These are phyloP conservation scores for Cassiopea xamachana DNA, from an alignment of 30 jellyfish, hydroid and myxozoan species.

Conservation along the genomic window DNA sequence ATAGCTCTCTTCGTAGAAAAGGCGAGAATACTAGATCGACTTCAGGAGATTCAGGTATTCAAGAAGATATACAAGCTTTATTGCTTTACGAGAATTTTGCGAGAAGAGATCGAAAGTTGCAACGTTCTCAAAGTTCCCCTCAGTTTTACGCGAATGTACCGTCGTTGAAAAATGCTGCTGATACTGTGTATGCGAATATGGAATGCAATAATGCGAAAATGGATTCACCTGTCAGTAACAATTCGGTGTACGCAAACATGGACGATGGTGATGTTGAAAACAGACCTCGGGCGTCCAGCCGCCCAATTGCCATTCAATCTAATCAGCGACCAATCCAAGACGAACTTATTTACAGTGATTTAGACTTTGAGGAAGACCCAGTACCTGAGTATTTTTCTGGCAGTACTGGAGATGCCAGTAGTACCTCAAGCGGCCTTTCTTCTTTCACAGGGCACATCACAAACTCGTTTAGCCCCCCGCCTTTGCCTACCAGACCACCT, in stretches of 20 bases:
- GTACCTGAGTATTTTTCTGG: constrained; percentile 71
- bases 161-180: background rate
- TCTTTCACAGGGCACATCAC: constrained; percentile 50
- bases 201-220: constrained; percentile 12
- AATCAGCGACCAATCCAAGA: constrained; percentile 21
- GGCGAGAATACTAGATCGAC: constrained; percentile 46
- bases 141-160: constrained; percentile 67
- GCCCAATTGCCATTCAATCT: constrained; percentile 63
- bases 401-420: constrained; percentile 82
- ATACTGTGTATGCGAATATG: constrained; percentile 67
- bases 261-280: constrained; percentile 24
- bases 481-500: constrained; percentile 77
- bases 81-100: constrained; percentile 57
- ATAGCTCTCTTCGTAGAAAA: constrained; percentile 34
- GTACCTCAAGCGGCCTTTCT: constrained; percentile 83
- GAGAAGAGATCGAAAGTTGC: constrained; percentile 3
- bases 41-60: constrained; percentile 81
- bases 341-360: constrained; percentile 77
- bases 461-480: constrained; percentile 84
- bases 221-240: background rate
- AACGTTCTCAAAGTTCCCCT: constrained; percentile 50
- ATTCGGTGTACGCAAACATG: constrained; percentile 72
- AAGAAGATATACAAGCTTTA: constrained; percentile 46
- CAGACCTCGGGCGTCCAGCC: constrained; percentile 75
- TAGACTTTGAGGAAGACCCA: constrained; percentile 59